Conservation (phyloP, 1,140 invertebrate genomes). For the Drosophila miranda region DNA sequence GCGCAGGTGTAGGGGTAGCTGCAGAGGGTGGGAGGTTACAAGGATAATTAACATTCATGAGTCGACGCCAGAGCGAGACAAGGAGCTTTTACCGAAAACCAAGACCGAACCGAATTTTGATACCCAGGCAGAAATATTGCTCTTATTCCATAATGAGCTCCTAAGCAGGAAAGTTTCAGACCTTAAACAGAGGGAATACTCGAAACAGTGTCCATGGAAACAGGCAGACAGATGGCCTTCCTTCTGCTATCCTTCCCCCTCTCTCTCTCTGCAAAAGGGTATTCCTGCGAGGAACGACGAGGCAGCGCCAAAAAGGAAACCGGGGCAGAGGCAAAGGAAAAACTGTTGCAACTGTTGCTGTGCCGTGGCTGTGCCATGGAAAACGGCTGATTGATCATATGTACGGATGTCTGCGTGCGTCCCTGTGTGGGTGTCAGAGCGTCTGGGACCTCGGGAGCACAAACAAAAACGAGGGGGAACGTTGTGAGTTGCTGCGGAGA, state of each 20-base stretch:
- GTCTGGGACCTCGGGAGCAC: constrained; percentile 37
- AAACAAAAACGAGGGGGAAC: too few relatives aligned
- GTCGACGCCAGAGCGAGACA: constrained; percentile 56
- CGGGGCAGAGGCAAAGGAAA: constrained; percentile 23
- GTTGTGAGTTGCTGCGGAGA: too few relatives aligned
- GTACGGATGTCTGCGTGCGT: constrained; percentile 13
- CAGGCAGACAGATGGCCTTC: too few relatives aligned
- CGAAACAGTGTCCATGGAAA: too few relatives aligned
- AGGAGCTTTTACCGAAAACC: not conserved
- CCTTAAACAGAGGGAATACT: too few relatives aligned
- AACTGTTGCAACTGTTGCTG: constrained; percentile 68
- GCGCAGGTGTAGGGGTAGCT: not conserved
- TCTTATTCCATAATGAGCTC: too few relatives aligned
- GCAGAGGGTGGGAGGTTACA: not conserved
- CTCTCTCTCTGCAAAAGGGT: too few relatives aligned
- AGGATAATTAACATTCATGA: constrained; percentile 75
- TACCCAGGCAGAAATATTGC: not conserved
- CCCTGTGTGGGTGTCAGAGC: constrained; percentile 19
- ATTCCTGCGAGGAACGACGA: not conserved
- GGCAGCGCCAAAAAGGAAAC: constrained; percentile 48
- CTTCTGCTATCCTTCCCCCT: too few relatives aligned
- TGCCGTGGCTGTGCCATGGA: constrained; percentile 10
- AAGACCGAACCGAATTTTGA: not conserved
- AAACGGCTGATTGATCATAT: constrained; percentile 52
- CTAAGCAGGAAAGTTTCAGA: too few relatives aligned